Evolutionary conservation across 2,888 invertebrate species (phyloP), one percentile per base, ranked within the genome.

Genomic region (Cryptophagus acutangulus): DNA sequence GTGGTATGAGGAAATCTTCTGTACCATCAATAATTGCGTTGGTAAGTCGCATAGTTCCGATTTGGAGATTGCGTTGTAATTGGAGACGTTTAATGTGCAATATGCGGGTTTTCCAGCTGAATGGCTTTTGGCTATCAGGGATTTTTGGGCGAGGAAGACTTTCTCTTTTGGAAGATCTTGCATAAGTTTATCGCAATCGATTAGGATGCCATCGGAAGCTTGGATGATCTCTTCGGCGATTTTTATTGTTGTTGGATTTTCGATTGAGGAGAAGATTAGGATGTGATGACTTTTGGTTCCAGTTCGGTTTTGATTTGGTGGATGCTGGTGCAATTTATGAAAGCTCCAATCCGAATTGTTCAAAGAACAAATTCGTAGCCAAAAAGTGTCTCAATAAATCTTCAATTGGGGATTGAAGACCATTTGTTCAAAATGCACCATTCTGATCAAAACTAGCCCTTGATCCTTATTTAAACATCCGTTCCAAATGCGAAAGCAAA

Each of bases 21-120:
- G 83, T 85, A 3, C 93, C 93, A 68, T 94, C 93, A 14, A 92
- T 71, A 28, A 95, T 81, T 8, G 91, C 82, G 68, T 93, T 93
- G 14, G 91, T 92, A n/a, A 94, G 65, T 93, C 92, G 13, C 85
- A 80, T n/a, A 81, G 77, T 69, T 88, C 87, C 9, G 87, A 83
- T 68, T 78, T 79, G 38, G 82, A 89, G 50, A 81, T 86, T 46
- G 39, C 17, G 10, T 33, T 46, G 4, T 36, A 30, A 24, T 56
- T 45, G 1, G 36, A 28, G 13, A 59, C 36, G 16, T 45, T 47
- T 1, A 51, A 35, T 5, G 53, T 51, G 17, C 56, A 57, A 33
- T 57, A 48, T 0, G 48, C 52, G 9, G 59, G 59, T 63, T 93
- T 91, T 2, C 93, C 93, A 42, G 76, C 76, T 68, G 74, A 77